Conservation (phyloP, 2,797 vertebrate genomes). For the Platyrinchus mystaceus region DNA sequence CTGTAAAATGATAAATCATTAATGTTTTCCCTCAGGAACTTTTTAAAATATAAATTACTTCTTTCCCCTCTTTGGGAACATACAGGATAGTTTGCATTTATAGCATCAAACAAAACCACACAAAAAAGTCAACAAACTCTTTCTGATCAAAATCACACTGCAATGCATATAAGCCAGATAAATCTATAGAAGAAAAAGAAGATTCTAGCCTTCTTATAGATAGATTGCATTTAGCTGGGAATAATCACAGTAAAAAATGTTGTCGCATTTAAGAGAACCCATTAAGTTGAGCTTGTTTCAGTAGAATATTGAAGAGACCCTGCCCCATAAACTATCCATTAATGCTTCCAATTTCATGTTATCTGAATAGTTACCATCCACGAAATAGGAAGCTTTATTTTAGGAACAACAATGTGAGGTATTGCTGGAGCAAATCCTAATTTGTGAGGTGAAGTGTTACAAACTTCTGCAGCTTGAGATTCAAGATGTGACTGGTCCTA, state of each 20-base stretch:
- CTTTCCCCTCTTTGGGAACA: background rate
- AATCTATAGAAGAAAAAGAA: background rate
- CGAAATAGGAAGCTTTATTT: background rate
- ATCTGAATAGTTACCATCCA: background rate
- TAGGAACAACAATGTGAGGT: background rate
- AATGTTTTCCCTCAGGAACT: background rate
- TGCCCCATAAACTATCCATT: background rate
- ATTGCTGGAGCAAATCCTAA: background rate
- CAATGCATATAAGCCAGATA: background rate
- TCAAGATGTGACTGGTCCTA: background rate
- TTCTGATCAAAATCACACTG: background rate
- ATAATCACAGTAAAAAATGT: background rate
- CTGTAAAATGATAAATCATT: background rate
- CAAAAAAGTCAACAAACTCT: background rate
- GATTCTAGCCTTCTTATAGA: background rate
- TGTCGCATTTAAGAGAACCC: background rate
- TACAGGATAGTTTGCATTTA: background rate
- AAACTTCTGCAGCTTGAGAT: background rate
- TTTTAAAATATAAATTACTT: background rate
- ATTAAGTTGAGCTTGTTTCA: background rate
- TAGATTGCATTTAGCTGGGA: background rate
- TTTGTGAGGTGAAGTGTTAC: background rate
- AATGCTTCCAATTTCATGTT: background rate
- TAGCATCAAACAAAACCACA: background rate
- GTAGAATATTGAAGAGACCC: background rate